Evolutionary conservation across 2,113 vertebrate species (phyloP).

Genomic region (Carassius auratus): DNA sequence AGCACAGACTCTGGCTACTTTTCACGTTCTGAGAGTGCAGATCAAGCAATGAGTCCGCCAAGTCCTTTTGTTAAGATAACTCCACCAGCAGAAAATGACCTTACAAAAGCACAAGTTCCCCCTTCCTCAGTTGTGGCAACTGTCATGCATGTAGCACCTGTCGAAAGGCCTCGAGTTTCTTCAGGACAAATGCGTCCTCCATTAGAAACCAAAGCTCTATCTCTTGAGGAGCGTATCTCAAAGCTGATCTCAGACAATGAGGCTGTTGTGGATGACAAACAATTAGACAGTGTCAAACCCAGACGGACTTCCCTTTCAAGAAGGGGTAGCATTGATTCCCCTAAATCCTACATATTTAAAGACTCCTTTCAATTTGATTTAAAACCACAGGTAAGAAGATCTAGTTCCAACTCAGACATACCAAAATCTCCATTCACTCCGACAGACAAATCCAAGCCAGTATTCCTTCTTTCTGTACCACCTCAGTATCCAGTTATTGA

Average conservation of each 20-base stretch:
- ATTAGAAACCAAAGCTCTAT: conserved; percentile 89
- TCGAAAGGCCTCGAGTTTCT: conserved; percentile 74
- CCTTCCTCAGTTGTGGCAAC: conserved; percentile 73
- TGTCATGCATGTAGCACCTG: conserved; percentile 75
- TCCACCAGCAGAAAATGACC: conserved; percentile 81
- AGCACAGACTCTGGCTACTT: conserved; percentile 98
- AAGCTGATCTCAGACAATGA: conserved; percentile 98
- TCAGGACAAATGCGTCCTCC: conserved; percentile 89
- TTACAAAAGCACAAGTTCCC: conserved; percentile 73
- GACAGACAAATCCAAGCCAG: conserved; percentile 94
- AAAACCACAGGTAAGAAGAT: conserved; percentile 91
- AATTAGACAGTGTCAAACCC: conserved; percentile 97
- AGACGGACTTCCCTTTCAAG: conserved; percentile 94
- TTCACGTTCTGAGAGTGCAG: conserved; percentile 95
- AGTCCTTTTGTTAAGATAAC: conserved; percentile 87
- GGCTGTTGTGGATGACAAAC: conserved; percentile 95
- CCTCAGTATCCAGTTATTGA: conserved; percentile 85
- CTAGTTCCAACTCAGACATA: conserved; percentile 97
- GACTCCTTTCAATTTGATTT: conserved; percentile 97
- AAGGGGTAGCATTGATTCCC: conserved; percentile 97
- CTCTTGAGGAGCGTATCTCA: conserved; percentile 93
- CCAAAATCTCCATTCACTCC: conserved; percentile 98
- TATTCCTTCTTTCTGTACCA: conserved; percentile 95
- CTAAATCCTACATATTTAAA: conserved; percentile 99
- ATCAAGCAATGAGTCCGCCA: conserved; percentile 92